Conservation (phyloP, 1,140 invertebrate genomes). For the Diplogasteroides magnus region DNA sequence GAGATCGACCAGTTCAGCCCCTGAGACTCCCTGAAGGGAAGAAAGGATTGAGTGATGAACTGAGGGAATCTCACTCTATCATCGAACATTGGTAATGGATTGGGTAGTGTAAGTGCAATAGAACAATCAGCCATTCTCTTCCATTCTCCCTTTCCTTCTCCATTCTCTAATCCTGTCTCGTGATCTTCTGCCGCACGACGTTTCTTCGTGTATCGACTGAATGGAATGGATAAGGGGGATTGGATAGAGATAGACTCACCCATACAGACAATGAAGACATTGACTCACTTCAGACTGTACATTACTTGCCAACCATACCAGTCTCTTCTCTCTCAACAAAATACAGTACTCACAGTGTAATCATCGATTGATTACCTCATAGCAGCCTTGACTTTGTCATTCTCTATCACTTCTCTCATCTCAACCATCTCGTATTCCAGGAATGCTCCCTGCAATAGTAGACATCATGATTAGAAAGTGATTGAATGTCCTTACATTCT, state of each 20-base stretch:
- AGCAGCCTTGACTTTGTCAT: too few relatives aligned
- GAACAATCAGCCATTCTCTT: not conserved
- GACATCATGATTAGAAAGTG: not conserved
- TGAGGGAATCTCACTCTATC: not conserved
- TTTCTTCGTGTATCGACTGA: not conserved
- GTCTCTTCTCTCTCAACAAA: not conserved
- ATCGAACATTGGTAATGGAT: not conserved
- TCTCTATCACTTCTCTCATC: not conserved
- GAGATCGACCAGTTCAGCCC: not conserved
- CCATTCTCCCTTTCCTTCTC: not conserved
- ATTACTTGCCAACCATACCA: not conserved
- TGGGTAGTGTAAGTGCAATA: not conserved
- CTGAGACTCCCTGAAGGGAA: not conserved
- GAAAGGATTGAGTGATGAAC: not conserved
- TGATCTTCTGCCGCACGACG: not conserved
- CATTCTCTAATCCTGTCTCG: not conserved
- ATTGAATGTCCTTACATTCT: not conserved
- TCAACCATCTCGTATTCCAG: not conserved
- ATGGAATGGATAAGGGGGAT: too few relatives aligned
- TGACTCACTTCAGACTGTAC: not conserved
- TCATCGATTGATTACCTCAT: too few relatives aligned
- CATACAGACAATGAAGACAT: not conserved
- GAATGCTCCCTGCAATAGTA: not conserved
- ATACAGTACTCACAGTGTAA: too few relatives aligned
- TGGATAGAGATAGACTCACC: not conserved